Evolutionary conservation across 2,797 vertebrate genomes (phyloP).

Genomic region (Anabacerthia variegaticeps): DNA sequence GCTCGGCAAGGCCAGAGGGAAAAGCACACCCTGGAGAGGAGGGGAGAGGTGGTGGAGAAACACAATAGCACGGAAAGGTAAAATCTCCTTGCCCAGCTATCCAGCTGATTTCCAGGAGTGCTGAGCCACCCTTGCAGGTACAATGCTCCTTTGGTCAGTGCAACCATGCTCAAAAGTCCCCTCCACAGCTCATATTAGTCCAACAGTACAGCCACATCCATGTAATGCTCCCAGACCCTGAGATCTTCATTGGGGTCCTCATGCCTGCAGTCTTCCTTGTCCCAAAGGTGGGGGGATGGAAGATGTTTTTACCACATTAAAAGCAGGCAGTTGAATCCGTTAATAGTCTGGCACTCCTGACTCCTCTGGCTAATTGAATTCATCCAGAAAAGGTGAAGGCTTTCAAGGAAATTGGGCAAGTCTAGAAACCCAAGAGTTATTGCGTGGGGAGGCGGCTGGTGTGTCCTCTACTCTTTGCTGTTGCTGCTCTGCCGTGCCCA

Average conservation of each 20-base stretch:
- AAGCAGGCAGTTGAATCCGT: background rate
- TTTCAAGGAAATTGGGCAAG: background rate
- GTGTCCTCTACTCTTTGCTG: no score
- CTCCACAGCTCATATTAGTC: background rate
- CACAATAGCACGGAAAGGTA: background rate
- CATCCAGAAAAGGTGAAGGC: background rate
- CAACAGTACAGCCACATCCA: background rate
- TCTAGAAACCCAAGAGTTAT: background rate
- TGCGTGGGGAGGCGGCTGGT: background rate
- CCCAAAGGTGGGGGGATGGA: background rate
- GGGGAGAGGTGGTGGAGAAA: background rate
- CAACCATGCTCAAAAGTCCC: background rate
- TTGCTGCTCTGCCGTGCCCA: background rate
- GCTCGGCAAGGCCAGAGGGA: background rate
- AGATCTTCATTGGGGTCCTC: background rate
- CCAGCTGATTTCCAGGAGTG: no score
- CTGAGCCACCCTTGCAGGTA: background rate
- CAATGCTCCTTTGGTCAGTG: background rate
- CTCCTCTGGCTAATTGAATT: background rate
- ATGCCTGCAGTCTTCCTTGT: background rate
- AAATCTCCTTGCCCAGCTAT: background rate
- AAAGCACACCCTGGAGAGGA: background rate
- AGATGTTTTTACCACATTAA: background rate
- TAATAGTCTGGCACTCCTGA: background rate
- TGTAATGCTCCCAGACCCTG: background rate